Evolutionary conservation across 1,140 invertebrate species (phyloP).

Genomic region (Neoseiulus cucumeris): DNA sequence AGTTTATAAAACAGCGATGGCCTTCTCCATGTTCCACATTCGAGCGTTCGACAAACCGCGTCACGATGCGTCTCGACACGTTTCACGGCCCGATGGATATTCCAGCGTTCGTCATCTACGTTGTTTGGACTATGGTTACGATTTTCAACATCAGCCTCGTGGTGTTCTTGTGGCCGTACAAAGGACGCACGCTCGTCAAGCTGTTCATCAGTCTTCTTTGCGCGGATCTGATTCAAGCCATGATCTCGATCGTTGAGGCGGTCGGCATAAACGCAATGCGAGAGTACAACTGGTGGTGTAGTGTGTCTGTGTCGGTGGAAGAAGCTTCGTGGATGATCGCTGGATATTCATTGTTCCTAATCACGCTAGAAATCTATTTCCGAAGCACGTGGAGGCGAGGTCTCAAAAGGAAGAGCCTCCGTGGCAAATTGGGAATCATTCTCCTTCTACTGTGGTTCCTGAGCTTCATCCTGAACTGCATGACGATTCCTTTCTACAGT

Average conservation of each 20-base stretch:
- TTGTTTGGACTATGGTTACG: background rate
- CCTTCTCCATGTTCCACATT: too few relatives aligned
- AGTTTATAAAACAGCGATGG: too few relatives aligned
- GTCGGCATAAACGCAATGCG: background rate
- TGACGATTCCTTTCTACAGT: background rate
- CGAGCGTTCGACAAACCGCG: too few relatives aligned
- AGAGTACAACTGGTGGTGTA: slow-evolving; percentile 6
- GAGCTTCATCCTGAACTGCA: background rate
- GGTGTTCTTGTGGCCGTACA: background rate
- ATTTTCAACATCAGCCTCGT: background rate
- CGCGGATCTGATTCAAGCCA: background rate
- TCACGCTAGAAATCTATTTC: background rate
- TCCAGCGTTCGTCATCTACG: background rate
- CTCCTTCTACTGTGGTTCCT: background rate
- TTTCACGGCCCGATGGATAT: background rate
- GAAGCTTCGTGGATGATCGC: background rate
- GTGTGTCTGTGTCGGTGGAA: background rate
- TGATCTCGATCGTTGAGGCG: slow-evolving; percentile 5
- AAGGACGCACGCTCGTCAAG: background rate
- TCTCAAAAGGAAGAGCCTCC: background rate
- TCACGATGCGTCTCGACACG: background rate
- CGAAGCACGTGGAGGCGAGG: background rate
- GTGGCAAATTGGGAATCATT: background rate
- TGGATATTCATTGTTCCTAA: background rate
- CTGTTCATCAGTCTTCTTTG: background rate